phyloP scores from a whole-genome alignment of 2,888 invertebrate species.

The Prosopocoilus inquinatus region DNA sequence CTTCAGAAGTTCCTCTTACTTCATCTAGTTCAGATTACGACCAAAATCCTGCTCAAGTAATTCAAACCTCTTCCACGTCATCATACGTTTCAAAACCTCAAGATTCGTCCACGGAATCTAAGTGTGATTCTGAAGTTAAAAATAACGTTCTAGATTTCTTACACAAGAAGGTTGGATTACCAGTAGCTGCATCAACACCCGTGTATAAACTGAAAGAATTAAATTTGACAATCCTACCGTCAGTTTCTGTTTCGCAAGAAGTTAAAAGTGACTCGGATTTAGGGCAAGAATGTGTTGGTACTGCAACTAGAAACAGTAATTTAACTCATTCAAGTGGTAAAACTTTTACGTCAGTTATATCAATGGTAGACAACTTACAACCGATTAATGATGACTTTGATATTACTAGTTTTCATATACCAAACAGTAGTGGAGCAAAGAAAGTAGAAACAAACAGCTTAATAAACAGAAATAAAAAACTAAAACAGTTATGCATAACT shows the following conservation, averaged over 20 bases:
- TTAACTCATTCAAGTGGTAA: neutral
- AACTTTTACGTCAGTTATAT: neutral
- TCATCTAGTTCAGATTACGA: slow-evolving; percentile 8
- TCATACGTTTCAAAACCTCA: slow-evolving; percentile 6
- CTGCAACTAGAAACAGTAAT: neutral
- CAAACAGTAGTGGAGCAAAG: too few relatives aligned
- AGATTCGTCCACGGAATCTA: slow-evolving; percentile 5
- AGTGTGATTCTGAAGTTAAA: slow-evolving; percentile 11
- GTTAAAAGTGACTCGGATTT: too few relatives aligned
- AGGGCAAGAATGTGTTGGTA: too few relatives aligned
- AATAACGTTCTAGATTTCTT: slow-evolving; percentile 13
- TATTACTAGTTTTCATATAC: too few relatives aligned
- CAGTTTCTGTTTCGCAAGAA: too few relatives aligned
- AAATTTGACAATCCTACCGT: too few relatives aligned
- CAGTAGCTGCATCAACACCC: slow-evolving; percentile 33
- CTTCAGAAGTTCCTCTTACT: neutral
- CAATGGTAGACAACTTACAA: neutral
- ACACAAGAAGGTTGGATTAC: slow-evolving; percentile 24
- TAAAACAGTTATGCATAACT: slow-evolving; percentile 12
- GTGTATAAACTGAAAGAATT: neutral
- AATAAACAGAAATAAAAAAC: neutral
- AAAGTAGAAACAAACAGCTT: too few relatives aligned
- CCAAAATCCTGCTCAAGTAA: slow-evolving; percentile 5
- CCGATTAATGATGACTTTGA: too few relatives aligned
- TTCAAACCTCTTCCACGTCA: slow-evolving; percentile 16